phyloP scores from a whole-genome alignment of 2,888 invertebrate species.

The Sinohyriopsis cumingii region DNA sequence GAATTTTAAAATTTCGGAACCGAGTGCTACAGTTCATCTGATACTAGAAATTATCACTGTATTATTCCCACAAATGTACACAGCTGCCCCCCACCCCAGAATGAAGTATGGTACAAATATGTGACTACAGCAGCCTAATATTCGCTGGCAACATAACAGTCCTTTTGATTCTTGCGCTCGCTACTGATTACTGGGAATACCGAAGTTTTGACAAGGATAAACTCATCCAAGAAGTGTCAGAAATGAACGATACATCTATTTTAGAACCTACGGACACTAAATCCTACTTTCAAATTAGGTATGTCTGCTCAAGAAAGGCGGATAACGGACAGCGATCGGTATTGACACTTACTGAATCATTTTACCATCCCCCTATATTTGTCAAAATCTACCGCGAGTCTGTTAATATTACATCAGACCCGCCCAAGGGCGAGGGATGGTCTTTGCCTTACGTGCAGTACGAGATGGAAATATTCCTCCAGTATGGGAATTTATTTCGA shows the following conservation, averaged over 20 bases:
- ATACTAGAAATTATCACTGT: no score
- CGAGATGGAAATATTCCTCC: conserved; percentile 41
- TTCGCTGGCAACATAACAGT: conserved; percentile 62
- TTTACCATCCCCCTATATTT: conserved; percentile 49
- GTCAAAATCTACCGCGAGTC: conserved; percentile 16
- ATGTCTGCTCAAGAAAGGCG: conserved; percentile 12
- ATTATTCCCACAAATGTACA: no score
- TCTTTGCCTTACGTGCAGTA: background rate
- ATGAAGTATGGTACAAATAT: conserved; percentile 38
- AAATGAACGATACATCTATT: conserved; percentile 35
- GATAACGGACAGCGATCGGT: no score
- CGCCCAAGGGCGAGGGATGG: background rate
- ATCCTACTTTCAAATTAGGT: conserved; percentile 48
- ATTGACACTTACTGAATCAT: conserved; percentile 12
- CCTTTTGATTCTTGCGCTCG: conserved; percentile 54
- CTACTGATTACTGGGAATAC: conserved; percentile 67
- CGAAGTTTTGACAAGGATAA: conserved; percentile 46
- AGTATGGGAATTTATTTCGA: conserved; percentile 62
- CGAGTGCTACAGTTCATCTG: no score
- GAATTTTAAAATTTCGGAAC: no score
- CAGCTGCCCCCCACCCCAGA: no score
- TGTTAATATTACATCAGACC: background rate
- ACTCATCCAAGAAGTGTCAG: conserved; percentile 31
- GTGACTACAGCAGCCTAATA: conserved; percentile 61
- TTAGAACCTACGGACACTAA: conserved; percentile 50